A percentile compares a stretch with the other conserved stretches of the same genome.
Conservation (phyloP, 2,113 vertebrate genomes). For the Hirundichthys speculiger region DNA sequence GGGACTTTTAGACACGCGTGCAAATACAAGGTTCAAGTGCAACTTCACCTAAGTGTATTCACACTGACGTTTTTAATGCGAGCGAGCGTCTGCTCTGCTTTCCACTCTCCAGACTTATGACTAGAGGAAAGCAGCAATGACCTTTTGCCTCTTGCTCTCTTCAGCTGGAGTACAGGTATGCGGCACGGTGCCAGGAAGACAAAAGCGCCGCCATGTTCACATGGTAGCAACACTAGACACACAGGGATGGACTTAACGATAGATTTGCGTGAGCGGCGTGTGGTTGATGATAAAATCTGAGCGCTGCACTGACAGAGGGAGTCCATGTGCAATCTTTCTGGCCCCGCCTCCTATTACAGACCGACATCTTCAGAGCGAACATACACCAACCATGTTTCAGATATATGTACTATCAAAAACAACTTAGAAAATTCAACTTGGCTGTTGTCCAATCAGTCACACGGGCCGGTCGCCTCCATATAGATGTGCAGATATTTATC, state of each 20-base stretch:
- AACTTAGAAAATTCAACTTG: not conserved
- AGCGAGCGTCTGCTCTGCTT: conserved; percentile 1
- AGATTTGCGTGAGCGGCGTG: conserved; percentile 11
- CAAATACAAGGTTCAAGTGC: not conserved
- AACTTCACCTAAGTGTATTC: conserved; percentile 1
- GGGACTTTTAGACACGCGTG: conserved; percentile 1
- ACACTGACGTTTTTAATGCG: conserved; percentile 10
- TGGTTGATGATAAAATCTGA: conserved; percentile 33
- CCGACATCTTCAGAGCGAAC: not conserved
- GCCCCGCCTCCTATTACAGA: conserved; percentile 16
- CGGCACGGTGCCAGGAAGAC: conserved; percentile 23
- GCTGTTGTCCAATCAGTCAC: conserved; percentile 17
- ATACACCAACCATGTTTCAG: too few relatives aligned
- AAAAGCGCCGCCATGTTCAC: conserved; percentile 29
- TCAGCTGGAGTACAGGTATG: conserved; percentile 15
- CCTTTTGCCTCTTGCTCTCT: conserved; percentile 31
- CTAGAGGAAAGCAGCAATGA: conserved; percentile 33
- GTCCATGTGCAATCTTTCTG: conserved; percentile 40
- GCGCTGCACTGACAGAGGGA: conserved; percentile 7
- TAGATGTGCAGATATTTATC: conserved; percentile 3
- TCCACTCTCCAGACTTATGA: conserved; percentile 31
- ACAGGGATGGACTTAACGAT: conserved; percentile 15
- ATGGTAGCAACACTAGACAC: not conserved
- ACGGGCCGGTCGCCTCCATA: not conserved
- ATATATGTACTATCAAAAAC: not conserved